Percentiles rank a stretch among this genome's conserved stretches.
These are phyloP conservation scores for Agonopterix arenella DNA, from an alignment of 2,888 invertebrate species.

Conservation along the genomic window DNA sequence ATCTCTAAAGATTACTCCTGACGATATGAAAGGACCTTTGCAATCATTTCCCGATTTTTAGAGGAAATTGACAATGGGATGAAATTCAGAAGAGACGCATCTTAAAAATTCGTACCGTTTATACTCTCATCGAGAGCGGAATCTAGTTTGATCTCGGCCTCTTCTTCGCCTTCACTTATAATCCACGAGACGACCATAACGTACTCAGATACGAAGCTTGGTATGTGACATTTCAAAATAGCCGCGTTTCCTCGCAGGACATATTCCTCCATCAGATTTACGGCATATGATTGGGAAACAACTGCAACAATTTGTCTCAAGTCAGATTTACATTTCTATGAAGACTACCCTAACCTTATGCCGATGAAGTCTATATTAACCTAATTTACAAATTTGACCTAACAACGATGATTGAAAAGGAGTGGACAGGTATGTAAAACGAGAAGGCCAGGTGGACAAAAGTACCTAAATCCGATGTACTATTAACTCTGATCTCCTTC, in stretches of 20 bases:
- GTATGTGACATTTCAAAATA: conserved; percentile 94
- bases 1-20: neutral
- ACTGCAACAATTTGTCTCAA: conserved; percentile 79
- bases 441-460: neutral
- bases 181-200: conserved; percentile 91
- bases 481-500: conserved; percentile 54
- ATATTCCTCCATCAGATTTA: conserved; percentile 95
- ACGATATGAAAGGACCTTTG: neutral
- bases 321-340: neutral
- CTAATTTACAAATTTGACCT: no score
- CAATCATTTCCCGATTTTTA: neutral
- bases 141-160: conserved; percentile 67
- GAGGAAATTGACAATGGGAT: no score
- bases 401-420: neutral
- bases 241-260: conserved; percentile 93
- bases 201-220: conserved; percentile 95
- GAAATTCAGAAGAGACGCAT: conserved; percentile 3
- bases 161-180: conserved; percentile 81
- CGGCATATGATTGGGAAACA: conserved; percentile 92
- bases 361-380: no score
- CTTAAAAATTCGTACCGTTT: conserved; percentile 43
- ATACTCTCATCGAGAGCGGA: conserved; percentile 35
- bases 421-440: neutral
- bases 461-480: conserved; percentile 54
- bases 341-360: no score